These are phyloP conservation scores for Julus scanicus DNA, from an alignment of 2,888 invertebrate genomes.

Conservation along the genomic window DNA sequence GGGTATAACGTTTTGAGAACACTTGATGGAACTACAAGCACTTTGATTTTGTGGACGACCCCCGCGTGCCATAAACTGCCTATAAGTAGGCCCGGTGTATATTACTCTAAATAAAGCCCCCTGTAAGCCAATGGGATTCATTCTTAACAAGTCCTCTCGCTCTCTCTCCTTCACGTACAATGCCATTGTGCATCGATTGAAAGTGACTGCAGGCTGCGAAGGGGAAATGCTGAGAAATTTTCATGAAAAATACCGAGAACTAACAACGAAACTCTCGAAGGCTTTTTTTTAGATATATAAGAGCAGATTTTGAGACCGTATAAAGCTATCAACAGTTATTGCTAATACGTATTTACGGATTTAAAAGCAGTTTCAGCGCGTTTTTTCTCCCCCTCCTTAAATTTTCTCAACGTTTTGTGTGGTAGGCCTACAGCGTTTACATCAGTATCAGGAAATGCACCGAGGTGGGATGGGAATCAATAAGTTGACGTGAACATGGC, in stretches of 20 bases:
- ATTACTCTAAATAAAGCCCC: conserved; percentile 36
- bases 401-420: neutral
- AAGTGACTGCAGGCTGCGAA: conserved; percentile 38
- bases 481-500: neutral
- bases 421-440: neutral
- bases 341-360: conserved; percentile 43
- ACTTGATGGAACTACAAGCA: neutral
- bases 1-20: too few relatives aligned
- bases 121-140: conserved; percentile 47
- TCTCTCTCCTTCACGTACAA: conserved; percentile 29
- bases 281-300: neutral
- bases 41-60: conserved; percentile 13
- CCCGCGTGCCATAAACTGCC: neutral
- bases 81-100: conserved; percentile 34
- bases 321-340: conserved; percentile 44
- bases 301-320: conserved; percentile 38
- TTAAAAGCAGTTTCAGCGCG: neutral
- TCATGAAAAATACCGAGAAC: neutral
- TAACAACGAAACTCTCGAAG: neutral
- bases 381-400: neutral
- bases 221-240: conserved; percentile 10
- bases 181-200: conserved; percentile 43
- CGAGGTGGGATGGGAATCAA: neutral
- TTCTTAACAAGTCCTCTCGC: conserved; percentile 37
- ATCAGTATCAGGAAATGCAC: neutral